A percentile compares a stretch with the other conserved stretches of the same genome.
These are phyloP conservation scores for Lamprotornis superbus DNA, from an alignment of 2,113 vertebrate species.

Conservation along the genomic window DNA sequence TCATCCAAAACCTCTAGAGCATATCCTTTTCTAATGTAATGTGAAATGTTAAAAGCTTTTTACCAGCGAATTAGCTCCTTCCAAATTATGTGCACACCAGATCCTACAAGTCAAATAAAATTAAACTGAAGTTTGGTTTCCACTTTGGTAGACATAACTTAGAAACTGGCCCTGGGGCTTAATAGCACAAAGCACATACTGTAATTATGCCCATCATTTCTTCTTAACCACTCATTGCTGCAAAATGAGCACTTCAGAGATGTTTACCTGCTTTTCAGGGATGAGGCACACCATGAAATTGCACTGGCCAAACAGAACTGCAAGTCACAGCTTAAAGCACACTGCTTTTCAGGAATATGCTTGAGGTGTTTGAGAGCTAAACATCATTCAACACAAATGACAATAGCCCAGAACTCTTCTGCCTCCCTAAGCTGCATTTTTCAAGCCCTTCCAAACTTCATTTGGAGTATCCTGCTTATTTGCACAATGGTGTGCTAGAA, in stretches of 20 bases:
- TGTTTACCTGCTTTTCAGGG: background rate
- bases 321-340: background rate
- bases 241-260: background rate
- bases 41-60: conserved; percentile 54
- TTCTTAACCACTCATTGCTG: background rate
- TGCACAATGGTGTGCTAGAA: fast-evolving
- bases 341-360: background rate
- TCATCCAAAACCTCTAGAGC: conserved; percentile 32
- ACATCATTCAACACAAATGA: background rate
- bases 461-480: background rate
- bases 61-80: conserved; percentile 31
- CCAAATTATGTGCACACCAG: conserved; percentile 20
- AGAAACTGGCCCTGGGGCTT: background rate
- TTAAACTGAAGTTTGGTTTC: conserved; percentile 10
- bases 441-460: background rate
- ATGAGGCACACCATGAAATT: background rate
- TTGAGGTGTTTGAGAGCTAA: background rate
- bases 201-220: conserved; percentile 1
- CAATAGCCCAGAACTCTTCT: background rate
- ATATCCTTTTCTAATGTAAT: conserved; percentile 11
- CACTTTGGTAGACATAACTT: background rate
- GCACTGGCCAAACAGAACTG: background rate
- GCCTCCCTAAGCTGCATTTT: background rate
- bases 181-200: background rate
- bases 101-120: conserved; percentile 41